Conservation (phyloP, 2,797 vertebrate species). For the Florisuga fusca region DNA sequence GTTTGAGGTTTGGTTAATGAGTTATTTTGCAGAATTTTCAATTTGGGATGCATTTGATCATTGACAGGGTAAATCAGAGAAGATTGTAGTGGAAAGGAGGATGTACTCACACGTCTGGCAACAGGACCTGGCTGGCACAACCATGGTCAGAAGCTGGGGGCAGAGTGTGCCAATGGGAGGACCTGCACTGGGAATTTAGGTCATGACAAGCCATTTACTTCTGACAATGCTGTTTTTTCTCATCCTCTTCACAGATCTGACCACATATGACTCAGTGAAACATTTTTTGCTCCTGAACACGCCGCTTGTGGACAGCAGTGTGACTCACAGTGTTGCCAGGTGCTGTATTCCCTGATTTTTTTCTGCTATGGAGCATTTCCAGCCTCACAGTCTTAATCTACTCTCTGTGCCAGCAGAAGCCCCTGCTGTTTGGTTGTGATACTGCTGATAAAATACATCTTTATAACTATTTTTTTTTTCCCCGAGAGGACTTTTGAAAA, state of each 20-base stretch:
- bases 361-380: background rate
- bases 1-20: background rate
- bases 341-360: background rate
- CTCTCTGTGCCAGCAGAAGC: background rate
- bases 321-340: conserved; percentile 80
- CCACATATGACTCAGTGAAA: conserved; percentile 87
- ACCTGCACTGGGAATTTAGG: background rate
- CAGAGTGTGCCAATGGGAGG: background rate
- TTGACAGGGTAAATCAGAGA: background rate
- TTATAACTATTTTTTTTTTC: background rate
- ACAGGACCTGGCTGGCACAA: background rate
- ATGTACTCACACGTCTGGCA: background rate
- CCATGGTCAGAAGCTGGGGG: background rate
- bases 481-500: background rate
- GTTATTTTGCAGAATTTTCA: background rate
- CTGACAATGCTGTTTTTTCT: background rate
- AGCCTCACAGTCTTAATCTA: background rate
- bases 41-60: background rate
- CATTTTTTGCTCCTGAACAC: conserved; percentile 85
- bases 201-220: background rate
- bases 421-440: background rate
- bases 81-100: background rate
- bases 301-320: conserved; percentile 80
- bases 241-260: conserved; percentile 78
- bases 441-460: background rate